Evolutionary conservation across 2,888 invertebrate species (phyloP), one percentile per base, ranked within the genome.

Genomic region (Ceramica pisi): DNA sequence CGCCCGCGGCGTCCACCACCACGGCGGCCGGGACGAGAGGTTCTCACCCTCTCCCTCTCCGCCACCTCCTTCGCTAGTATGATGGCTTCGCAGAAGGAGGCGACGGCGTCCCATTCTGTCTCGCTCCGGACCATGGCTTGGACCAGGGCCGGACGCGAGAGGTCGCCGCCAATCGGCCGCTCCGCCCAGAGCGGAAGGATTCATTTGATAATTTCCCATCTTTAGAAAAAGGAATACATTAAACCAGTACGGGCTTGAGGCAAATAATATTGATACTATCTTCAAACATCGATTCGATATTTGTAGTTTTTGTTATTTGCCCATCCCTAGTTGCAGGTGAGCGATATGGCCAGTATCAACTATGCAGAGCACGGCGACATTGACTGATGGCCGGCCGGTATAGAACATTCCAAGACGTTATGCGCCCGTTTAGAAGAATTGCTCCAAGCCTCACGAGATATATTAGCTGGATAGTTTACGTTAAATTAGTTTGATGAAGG

Each of bases 331-430:
- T 74, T 79, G 80, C 88, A 89, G 88, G 86, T 88, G 86, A 78
- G 84, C 48, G 61, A 81, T 71, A 82, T 65, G 63, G 71, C 74
- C 46, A 67, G 60, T 83, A 90, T 91, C 88, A 89, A 88, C 85
- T 90, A 93, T 92, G 90, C 92, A 86, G 86, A 66, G 51, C 87
- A 80, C 87, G 89, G 78, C 78, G 87, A 90, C 93, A 80, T 87
- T 92, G 91, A 92, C 84, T 88, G 90, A 93, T 92, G 78, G 86
- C 65, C 67, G 69, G 21, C 23, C 72, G 81, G 78, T 78, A 67
- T 71, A 53, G 51, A 70, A 77, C 70, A 76, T 80, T 71, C 72
- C 56, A 64, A 78, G 73, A 64, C 51, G 67, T 78, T 73, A 78
- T 76, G 65, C 63, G 77, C 67, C 57, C 60, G 55, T 66, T 86